Conservation (phyloP, 2,113 vertebrate species). For the Balaenoptera acutorostrata region DNA sequence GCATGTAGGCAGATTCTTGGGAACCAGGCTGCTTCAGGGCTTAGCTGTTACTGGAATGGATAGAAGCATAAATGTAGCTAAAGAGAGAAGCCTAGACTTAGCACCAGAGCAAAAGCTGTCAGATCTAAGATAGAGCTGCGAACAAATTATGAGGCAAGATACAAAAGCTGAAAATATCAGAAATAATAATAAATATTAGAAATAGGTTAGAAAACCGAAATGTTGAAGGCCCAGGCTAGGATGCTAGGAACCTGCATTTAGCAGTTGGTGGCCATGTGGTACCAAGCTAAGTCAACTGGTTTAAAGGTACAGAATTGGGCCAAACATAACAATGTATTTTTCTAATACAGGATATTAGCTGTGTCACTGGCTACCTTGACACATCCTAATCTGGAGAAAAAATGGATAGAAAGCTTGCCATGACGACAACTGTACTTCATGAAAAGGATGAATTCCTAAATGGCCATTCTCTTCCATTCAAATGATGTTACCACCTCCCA, state of each 20-base stretch:
- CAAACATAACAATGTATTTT: constrained; percentile 41
- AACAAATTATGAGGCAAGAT: background rate
- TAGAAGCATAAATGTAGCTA: background rate
- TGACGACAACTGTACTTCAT: background rate
- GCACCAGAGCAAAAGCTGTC: background rate
- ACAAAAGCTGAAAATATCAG: background rate
- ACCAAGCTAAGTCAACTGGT: background rate
- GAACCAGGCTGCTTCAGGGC: background rate
- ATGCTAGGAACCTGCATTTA: background rate
- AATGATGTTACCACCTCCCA: background rate
- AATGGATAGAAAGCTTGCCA: constrained; percentile 15
- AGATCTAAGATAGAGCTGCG: background rate
- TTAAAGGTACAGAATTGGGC: constrained; percentile 45
- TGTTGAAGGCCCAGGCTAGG: background rate
- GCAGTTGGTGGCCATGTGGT: background rate
- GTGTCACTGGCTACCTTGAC: background rate
- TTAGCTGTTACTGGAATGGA: background rate
- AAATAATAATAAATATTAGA: background rate
- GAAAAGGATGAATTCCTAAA: constrained; percentile 49
- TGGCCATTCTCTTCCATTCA: constrained; percentile 28
- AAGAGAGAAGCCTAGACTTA: background rate
- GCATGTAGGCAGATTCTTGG: background rate
- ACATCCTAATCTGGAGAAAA: background rate
- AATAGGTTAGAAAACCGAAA: background rate
- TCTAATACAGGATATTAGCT: background rate